Evolutionary conservation across 92 coral and sea anemone genomes (phyloP).

Genomic region (Umimayanthus chanpuru): DNA sequence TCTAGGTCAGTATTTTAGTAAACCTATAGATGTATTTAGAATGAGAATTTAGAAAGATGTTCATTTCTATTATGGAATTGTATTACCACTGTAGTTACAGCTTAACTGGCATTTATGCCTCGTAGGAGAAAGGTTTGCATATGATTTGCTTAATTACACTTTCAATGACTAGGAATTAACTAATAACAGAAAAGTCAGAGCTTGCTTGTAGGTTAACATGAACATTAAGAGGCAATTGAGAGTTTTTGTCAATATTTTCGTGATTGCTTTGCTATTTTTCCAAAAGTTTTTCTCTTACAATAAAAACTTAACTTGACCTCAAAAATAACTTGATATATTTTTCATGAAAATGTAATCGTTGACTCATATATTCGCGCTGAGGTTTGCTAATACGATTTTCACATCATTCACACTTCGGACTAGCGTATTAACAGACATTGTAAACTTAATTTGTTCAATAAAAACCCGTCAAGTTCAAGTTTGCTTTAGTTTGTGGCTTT

Average conservation of each 20-base stretch:
- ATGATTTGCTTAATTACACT: constrained; percentile 18
- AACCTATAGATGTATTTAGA: constrained; percentile 8
- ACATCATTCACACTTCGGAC: constrained; percentile 41
- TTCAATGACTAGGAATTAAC: constrained; percentile 10
- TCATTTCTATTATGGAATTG: constrained; percentile 7
- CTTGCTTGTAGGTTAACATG: constrained; percentile 43
- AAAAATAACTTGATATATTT: constrained; percentile 19
- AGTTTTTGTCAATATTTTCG: constrained; percentile 63
- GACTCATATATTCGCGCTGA: not conserved
- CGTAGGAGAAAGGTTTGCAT: constrained; percentile 11
- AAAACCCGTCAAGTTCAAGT: constrained; percentile 33
- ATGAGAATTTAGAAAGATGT: not conserved
- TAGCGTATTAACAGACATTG: constrained; percentile 34
- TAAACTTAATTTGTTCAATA: constrained; percentile 42
- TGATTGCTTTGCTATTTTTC: constrained; percentile 56
- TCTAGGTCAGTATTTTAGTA: not conserved
- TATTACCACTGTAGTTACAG: not conserved
- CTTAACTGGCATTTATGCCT: constrained; percentile 14
- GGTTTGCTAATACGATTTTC: constrained; percentile 58
- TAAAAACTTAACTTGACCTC: constrained; percentile 48
- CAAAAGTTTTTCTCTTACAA: constrained; percentile 54
- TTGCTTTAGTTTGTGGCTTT: constrained; percentile 38
- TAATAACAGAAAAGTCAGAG: not conserved
- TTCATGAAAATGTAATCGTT: constrained; percentile 28
- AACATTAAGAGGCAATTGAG: constrained; percentile 36